phyloP scores from a whole-genome alignment of 2,888 invertebrate genomes.

The Calliopum simillimum region DNA sequence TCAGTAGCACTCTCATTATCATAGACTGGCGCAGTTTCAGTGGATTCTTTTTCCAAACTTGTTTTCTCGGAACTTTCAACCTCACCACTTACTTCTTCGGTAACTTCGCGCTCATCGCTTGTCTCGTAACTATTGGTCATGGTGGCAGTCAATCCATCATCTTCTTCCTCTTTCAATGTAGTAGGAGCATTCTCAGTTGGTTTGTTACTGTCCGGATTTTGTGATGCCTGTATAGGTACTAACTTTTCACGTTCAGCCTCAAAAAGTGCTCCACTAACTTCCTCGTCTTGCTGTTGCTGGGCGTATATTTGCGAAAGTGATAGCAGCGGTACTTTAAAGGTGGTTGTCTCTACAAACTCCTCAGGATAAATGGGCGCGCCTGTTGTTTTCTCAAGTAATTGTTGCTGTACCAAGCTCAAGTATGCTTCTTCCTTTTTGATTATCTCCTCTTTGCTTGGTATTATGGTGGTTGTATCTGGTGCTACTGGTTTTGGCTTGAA shows the following conservation, averaged over 20 bases:
- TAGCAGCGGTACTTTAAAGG: constrained; percentile 48
- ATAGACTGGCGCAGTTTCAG: not conserved
- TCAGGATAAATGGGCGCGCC: not conserved
- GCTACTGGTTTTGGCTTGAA: not conserved
- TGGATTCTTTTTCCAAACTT: not conserved
- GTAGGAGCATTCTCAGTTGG: not conserved
- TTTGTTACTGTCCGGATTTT: not conserved
- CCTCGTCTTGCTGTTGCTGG: constrained; percentile 54
- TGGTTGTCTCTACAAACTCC: constrained; percentile 43
- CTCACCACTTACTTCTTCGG: constrained; percentile 11
- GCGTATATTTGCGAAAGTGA: constrained; percentile 55
- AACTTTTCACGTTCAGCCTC: constrained; percentile 35
- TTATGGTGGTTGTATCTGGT: constrained; percentile 37
- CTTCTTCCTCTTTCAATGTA: too few relatives aligned
- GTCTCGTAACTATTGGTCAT: not conserved
- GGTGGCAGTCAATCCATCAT: not conserved
- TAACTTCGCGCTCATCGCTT: not conserved
- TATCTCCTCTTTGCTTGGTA: constrained; percentile 46
- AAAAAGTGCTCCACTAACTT: constrained; percentile 49
- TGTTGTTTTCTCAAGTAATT: not conserved
- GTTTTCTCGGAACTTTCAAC: not conserved
- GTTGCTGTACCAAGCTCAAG: not conserved
- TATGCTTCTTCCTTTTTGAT: constrained; percentile 42
- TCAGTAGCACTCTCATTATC: not conserved
- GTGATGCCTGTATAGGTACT: not conserved